These are phyloP conservation scores for mouse (Mus musculus) DNA, from an alignment of 2,113 vertebrate genomes.

Conservation along the genomic window DNA sequence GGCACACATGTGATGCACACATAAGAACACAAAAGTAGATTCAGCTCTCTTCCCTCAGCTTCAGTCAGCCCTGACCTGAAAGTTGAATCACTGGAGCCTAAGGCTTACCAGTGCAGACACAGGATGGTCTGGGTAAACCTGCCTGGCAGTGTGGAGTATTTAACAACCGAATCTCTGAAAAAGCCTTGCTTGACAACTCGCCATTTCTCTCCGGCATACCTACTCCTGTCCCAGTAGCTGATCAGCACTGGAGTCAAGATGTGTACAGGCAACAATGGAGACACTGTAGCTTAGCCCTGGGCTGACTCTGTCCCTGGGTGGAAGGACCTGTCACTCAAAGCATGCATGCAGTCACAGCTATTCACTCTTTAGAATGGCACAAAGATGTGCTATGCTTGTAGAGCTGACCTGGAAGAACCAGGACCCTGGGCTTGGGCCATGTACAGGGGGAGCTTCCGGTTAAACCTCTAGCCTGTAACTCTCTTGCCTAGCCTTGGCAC, in stretches of 20 bases:
- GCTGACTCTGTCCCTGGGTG: neutral
- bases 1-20: neutral
- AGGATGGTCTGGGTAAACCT: neutral
- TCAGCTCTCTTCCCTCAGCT: neutral
- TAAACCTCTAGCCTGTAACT: neutral
- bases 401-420: neutral
- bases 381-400: neutral
- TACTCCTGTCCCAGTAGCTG: neutral
- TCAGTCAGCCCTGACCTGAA: neutral
- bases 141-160: neutral
- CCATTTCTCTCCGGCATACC: neutral
- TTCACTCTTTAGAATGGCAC: neutral
- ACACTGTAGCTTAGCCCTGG: neutral
- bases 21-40: neutral
- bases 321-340: neutral
- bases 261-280: rapidly evolving
- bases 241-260: neutral
- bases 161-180: neutral
- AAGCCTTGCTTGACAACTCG: neutral
- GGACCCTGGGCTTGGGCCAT: neutral
- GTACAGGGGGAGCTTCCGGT: neutral
- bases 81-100: neutral
- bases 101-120: neutral
- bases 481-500: neutral
- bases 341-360: neutral